A percentile compares a stretch with the other conserved stretches of the same genome.
phyloP scores from a whole-genome alignment of 2,888 invertebrate species.

The Chrysina gloriosa region DNA sequence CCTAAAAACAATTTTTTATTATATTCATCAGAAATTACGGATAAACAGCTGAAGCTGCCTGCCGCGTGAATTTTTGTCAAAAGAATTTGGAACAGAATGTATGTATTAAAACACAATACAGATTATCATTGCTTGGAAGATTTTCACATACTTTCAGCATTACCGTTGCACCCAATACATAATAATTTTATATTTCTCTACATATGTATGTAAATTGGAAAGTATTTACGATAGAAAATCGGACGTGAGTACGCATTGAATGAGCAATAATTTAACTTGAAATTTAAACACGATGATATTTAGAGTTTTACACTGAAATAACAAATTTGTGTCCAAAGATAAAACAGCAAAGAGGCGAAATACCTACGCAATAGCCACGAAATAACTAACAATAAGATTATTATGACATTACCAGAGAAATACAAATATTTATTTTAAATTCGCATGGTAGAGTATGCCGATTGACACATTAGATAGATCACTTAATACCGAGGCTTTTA shows the following conservation, averaged over 20 bases:
- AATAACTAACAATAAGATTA: conserved; percentile 52
- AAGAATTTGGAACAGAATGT: too few relatives aligned
- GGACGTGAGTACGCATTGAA: conserved; percentile 48
- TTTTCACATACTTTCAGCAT: too few relatives aligned
- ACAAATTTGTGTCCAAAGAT: conserved; percentile 46
- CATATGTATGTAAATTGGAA: conserved; percentile 50
- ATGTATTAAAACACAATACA: too few relatives aligned
- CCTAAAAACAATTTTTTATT: too few relatives aligned
- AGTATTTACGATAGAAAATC: conserved; percentile 49
- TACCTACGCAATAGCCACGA: conserved; percentile 47
- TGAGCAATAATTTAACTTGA: conserved; percentile 47
- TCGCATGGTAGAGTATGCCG: conserved; percentile 52
- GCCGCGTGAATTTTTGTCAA: too few relatives aligned
- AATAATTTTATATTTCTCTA: conserved; percentile 46
- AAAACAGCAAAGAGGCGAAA: conserved; percentile 47
- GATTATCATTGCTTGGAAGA: too few relatives aligned
- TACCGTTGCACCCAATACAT: conserved; percentile 47
- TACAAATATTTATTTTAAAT: conserved; percentile 58
- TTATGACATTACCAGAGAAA: conserved; percentile 55
- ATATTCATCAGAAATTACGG: too few relatives aligned
- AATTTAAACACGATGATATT: conserved; percentile 39
- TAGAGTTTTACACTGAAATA: conserved; percentile 44
- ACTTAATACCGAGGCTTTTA: conserved; percentile 47
- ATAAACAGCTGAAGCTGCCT: too few relatives aligned
- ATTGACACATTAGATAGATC: conserved; percentile 47